A percentile compares a stretch with the other conserved stretches of the same genome.
These are phyloP conservation scores for Saxidomus purpurata DNA, from an alignment of 1,140 invertebrate species.

Conservation along the genomic window DNA sequence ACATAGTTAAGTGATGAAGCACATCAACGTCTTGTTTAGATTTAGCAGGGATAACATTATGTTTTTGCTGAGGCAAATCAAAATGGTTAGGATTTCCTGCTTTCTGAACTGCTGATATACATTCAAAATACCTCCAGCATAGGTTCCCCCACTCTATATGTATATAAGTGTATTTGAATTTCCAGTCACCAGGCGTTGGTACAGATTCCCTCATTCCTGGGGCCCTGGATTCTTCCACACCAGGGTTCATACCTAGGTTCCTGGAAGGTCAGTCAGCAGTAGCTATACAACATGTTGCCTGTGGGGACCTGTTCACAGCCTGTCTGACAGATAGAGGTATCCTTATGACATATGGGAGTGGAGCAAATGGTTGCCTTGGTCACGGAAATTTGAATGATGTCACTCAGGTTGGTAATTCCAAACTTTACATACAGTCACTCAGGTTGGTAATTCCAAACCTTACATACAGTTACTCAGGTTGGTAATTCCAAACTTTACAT, in stretches of 20 bases:
- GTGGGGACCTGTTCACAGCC: conserved; percentile 86
- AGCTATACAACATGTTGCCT: conserved; percentile 86
- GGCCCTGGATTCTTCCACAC: conserved; percentile 73
- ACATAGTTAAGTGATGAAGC: too few relatives aligned
- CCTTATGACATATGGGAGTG: conserved; percentile 91
- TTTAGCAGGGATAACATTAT: too few relatives aligned
- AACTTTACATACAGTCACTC: too few relatives aligned
- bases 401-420: conserved; percentile 84
- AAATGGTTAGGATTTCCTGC: too few relatives aligned
- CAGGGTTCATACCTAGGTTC: conserved; percentile 82
- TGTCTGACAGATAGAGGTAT: conserved; percentile 89
- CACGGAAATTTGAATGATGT: conserved; percentile 90
- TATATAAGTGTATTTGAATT: not conserved
- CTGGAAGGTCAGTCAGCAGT: conserved; percentile 86
- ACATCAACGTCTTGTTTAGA: too few relatives aligned
- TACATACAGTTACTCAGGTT: too few relatives aligned
- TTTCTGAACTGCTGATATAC: too few relatives aligned
- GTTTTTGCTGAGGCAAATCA: too few relatives aligned
- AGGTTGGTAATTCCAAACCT: too few relatives aligned
- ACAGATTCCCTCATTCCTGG: conserved; percentile 81
- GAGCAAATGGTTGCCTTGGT: conserved; percentile 90
- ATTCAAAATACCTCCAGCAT: too few relatives aligned
- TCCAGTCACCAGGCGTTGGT: conserved; percentile 78
- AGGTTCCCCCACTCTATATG: too few relatives aligned
- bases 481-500: too few relatives aligned